Evolutionary conservation across 2,113 vertebrate species (phyloP).

Genomic region (Xenopus tropicalis): DNA sequence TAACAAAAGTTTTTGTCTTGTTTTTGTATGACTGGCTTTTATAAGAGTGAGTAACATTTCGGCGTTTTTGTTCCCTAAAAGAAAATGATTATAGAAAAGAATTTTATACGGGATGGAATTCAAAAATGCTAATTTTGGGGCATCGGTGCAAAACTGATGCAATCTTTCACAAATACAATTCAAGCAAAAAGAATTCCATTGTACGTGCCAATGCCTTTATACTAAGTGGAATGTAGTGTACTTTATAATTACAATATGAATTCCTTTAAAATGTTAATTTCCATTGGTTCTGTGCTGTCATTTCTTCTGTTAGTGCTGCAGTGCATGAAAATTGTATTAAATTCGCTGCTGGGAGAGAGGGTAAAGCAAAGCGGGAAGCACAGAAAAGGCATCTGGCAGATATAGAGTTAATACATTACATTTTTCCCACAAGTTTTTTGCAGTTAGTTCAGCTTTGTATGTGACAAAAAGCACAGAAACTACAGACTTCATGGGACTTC

Average conservation of each 20-base stretch:
- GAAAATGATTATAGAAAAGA: background rate
- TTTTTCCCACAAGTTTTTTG: too few relatives aligned
- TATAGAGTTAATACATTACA: too few relatives aligned
- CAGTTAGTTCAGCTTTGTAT: too few relatives aligned
- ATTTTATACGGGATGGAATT: background rate
- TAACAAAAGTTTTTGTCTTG: too few relatives aligned
- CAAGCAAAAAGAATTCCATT: conserved; percentile 15
- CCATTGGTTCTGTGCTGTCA: conserved; percentile 5
- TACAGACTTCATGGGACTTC: too few relatives aligned
- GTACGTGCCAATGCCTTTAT: background rate
- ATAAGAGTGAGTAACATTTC: too few relatives aligned
- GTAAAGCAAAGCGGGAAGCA: too few relatives aligned
- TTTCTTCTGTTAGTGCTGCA: background rate
- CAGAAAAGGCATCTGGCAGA: too few relatives aligned
- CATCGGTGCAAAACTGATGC: background rate
- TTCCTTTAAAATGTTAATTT: conserved; percentile 10
- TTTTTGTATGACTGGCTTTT: too few relatives aligned
- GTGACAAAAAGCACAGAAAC: too few relatives aligned
- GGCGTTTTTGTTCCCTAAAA: background rate
- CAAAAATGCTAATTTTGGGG: background rate
- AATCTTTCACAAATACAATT: conserved; percentile 17
- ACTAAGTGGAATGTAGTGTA: conserved; percentile 21
- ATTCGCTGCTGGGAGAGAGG: background rate
- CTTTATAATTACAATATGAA: conserved; percentile 8
- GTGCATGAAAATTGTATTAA: conserved; percentile 6